Percentiles rank a stretch among this genome's conserved stretches.
Evolutionary conservation across 2,797 vertebrate species (phyloP).

Genomic region (Ctenopoma multispine): DNA sequence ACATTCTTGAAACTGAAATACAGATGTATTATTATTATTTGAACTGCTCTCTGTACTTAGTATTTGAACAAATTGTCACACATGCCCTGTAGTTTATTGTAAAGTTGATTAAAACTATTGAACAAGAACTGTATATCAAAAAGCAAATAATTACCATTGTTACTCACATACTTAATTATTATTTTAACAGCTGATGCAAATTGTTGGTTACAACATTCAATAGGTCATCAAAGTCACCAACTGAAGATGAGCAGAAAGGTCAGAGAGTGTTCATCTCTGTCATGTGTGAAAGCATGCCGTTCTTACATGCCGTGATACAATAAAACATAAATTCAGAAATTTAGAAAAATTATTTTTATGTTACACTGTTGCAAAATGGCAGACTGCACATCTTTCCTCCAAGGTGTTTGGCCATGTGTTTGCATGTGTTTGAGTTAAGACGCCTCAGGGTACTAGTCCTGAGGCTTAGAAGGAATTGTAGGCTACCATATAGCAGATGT

Average conservation of each 20-base stretch:
- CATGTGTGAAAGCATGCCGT: not conserved
- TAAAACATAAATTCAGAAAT: constrained; percentile 18
- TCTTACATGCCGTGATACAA: not conserved
- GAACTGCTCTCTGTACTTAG: constrained; percentile 6
- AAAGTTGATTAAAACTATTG: too few relatives aligned
- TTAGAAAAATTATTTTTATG: not conserved
- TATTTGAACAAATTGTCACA: constrained; percentile 2
- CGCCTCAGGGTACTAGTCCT: constrained; percentile 59
- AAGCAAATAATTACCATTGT: too few relatives aligned
- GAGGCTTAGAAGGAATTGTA: constrained; percentile 27
- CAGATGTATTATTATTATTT: constrained; percentile 31
- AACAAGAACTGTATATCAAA: too few relatives aligned
- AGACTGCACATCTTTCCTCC: constrained; percentile 36
- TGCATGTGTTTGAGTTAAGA: constrained; percentile 58
- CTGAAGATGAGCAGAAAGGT: not conserved
- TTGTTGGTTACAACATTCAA: not conserved
- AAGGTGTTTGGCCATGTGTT: constrained; percentile 60
- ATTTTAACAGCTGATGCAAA: constrained; percentile 4
- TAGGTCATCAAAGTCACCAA: not conserved
- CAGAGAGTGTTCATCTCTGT: not conserved
- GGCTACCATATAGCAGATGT: constrained; percentile 53
- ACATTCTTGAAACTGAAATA: constrained; percentile 4
- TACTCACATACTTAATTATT: too few relatives aligned
- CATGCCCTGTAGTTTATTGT: too few relatives aligned
- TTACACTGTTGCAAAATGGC: constrained; percentile 16